A percentile compares a stretch with the other conserved stretches of the same genome.
These are phyloP conservation scores for Mus spretus DNA, from an alignment of 2,797 vertebrate species.

Conservation along the genomic window DNA sequence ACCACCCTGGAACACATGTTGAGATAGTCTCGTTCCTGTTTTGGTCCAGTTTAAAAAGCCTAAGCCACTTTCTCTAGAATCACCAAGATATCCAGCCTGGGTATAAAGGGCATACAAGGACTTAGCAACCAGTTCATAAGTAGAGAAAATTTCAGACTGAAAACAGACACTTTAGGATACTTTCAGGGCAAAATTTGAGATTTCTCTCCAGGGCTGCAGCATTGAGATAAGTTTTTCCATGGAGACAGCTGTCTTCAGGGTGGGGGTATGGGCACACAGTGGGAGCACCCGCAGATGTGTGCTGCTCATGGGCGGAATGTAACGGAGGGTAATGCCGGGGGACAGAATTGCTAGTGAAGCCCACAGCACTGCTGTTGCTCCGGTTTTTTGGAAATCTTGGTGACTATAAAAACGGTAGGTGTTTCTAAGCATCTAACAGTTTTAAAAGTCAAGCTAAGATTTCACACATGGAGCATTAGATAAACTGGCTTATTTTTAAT, in stretches of 20 bases:
- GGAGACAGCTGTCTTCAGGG: neutral
- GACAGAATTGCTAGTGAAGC: neutral
- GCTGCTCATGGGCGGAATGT: neutral
- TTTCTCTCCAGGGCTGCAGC: no score
- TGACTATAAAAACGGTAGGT: neutral
- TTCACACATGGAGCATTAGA: neutral
- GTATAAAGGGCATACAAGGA: neutral
- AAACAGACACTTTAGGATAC: neutral
- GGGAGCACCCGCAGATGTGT: neutral
- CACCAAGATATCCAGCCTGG: neutral
- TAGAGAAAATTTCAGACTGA: neutral
- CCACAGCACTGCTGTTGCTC: fast-evolving
- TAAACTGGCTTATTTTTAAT: conserved; percentile 50
- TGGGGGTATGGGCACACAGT: neutral
- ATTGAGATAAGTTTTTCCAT: neutral
- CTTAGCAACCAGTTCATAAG: no score
- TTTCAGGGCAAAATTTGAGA: neutral
- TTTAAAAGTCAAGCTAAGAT: conserved; percentile 15
- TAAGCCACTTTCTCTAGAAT: no score
- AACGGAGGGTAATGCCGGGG: neutral
- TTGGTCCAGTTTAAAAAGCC: neutral
- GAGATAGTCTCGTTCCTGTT: neutral
- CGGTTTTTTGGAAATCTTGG: neutral
- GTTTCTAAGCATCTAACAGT: neutral
- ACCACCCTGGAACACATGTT: neutral